Percentiles rank a stretch among this genome's conserved stretches.
Evolutionary conservation across 2,888 invertebrate genomes (phyloP).

Genomic region (Trisateles emortualis): DNA sequence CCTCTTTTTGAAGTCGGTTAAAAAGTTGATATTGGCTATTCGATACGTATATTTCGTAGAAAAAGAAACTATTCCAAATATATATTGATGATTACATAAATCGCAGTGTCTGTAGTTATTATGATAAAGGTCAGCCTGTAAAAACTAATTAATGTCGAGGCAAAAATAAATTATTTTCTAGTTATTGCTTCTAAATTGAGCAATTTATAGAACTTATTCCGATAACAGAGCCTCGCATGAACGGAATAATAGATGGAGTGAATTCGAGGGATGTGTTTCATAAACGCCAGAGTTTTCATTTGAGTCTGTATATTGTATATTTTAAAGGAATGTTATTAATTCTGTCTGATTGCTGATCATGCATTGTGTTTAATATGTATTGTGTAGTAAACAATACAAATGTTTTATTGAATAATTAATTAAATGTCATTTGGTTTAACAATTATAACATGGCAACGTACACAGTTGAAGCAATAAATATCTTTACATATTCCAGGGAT

Average conservation of each 20-base stretch:
- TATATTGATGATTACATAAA: background rate
- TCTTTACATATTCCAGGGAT: too few relatives aligned
- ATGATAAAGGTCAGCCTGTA: background rate
- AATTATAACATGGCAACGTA: too few relatives aligned
- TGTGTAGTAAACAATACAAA: too few relatives aligned
- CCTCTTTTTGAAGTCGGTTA: too few relatives aligned
- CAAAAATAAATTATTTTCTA: constrained; percentile 29
- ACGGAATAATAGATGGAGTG: constrained; percentile 8
- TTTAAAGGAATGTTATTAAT: background rate
- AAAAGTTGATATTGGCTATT: too few relatives aligned
- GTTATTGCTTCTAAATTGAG: constrained; percentile 39
- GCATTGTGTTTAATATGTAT: too few relatives aligned
- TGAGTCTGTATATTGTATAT: background rate
- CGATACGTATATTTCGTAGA: too few relatives aligned
- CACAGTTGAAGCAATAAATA: too few relatives aligned
- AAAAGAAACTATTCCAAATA: background rate
- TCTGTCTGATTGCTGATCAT: background rate
- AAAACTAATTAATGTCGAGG: constrained; percentile 28
- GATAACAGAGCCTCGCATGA: constrained; percentile 13
- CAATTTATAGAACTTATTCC: constrained; percentile 31
- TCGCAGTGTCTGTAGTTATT: background rate
- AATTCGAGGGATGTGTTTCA: constrained; percentile 6
- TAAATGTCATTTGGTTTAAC: too few relatives aligned
- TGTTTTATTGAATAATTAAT: too few relatives aligned
- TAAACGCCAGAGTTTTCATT: background rate